These are phyloP conservation scores for Neocrepidodera transversa DNA, from an alignment of 2,888 invertebrate species.

Conservation along the genomic window DNA sequence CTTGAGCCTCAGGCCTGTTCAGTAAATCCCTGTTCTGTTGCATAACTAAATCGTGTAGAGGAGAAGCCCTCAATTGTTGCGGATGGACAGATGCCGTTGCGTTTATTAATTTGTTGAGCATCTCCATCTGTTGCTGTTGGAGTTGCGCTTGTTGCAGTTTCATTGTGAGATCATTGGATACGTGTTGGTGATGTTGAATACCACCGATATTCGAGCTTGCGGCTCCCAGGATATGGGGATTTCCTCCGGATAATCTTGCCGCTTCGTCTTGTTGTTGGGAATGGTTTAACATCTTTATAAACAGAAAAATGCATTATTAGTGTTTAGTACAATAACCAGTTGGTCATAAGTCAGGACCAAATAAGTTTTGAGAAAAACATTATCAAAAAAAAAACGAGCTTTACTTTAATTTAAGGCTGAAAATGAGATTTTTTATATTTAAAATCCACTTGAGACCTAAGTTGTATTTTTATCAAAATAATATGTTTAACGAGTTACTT, in stretches of 20 bases:
- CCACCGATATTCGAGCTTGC: slow-evolving; percentile 33
- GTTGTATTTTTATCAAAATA: too few relatives aligned
- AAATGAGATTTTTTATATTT: too few relatives aligned
- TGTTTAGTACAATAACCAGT: too few relatives aligned
- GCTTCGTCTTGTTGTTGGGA: slow-evolving; percentile 60
- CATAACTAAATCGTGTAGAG: slow-evolving; percentile 61
- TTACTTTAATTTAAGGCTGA: too few relatives aligned
- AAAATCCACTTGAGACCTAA: too few relatives aligned
- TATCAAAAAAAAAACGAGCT: too few relatives aligned
- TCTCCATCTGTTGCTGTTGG: slow-evolving; percentile 55
- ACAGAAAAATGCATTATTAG: slow-evolving; percentile 17
- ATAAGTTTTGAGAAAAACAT: too few relatives aligned
- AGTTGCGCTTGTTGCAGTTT: slow-evolving; percentile 62
- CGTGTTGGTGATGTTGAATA: slow-evolving; percentile 36
- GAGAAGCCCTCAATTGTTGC: slow-evolving; percentile 54
- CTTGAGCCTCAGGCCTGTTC: slow-evolving; percentile 78
- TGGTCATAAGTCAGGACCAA: too few relatives aligned
- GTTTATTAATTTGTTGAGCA: slow-evolving; percentile 58
- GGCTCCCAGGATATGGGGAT: slow-evolving; percentile 19
- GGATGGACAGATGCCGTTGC: slow-evolving; percentile 43
- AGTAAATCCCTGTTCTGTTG: slow-evolving; percentile 69
- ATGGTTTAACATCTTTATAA: slow-evolving; percentile 67
- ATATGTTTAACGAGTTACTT: too few relatives aligned
- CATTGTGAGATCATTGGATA: slow-evolving; percentile 57
- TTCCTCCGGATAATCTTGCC: slow-evolving; percentile 31